phyloP scores from a whole-genome alignment of 2,113 vertebrate species.

The Delphinapterus leucas region DNA sequence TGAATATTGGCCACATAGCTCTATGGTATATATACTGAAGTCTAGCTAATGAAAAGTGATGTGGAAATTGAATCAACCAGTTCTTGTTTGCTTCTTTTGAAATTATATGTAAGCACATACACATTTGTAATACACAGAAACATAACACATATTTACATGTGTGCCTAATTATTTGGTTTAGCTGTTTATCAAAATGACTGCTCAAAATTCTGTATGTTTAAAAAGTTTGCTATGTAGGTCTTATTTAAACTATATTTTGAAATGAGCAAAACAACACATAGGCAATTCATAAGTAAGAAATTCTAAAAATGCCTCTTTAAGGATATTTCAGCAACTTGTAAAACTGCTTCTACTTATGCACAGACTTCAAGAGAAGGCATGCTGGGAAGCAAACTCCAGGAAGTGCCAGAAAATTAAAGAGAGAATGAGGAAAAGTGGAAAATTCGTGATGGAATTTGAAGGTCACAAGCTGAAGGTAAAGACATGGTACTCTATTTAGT shows the following conservation, averaged over 20 bases:
- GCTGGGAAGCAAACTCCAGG: neutral
- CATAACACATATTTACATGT: neutral
- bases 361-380: neutral
- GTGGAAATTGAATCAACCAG: neutral
- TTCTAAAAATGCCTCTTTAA: neutral
- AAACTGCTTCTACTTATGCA: neutral
- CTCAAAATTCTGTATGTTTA: neutral
- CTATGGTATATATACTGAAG: neutral
- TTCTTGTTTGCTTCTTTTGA: slow-evolving; percentile 6
- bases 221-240: neutral
- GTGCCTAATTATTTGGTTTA: neutral
- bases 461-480: neutral
- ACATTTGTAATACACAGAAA: neutral
- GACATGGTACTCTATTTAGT: neutral
- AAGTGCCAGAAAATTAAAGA: neutral
- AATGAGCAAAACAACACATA: neutral
- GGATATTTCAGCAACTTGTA: neutral
- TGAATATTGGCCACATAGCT: neutral
- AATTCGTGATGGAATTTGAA: neutral
- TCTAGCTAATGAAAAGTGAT: neutral
- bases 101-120: neutral
- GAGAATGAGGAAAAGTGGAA: neutral
- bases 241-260: slow-evolving; percentile 40
- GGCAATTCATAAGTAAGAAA: neutral
- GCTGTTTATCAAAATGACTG: neutral